Evolutionary conservation across 2,888 invertebrate species (phyloP).

Genomic region (Caenorhabditis sp.): DNA sequence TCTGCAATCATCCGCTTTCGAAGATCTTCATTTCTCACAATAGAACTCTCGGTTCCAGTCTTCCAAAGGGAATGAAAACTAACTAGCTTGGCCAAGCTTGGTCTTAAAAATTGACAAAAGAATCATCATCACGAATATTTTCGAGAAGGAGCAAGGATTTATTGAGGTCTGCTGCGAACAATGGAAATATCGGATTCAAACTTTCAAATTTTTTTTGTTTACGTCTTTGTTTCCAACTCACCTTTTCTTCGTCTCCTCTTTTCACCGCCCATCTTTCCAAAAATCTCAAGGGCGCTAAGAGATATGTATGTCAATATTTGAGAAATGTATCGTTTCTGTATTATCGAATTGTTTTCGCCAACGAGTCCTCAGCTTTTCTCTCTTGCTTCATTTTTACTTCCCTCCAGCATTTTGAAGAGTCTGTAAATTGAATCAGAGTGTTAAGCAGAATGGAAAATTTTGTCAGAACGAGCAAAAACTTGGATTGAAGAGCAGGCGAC

Average conservation of each 20-base stretch:
- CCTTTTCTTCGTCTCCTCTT: conserved; percentile 11
- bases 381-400: conserved; percentile 28
- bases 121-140: background rate
- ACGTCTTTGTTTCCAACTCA: conserved; percentile 29
- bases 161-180: background rate
- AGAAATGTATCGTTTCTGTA: conserved; percentile 55
- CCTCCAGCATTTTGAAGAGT: conserved; percentile 26
- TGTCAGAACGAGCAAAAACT: background rate
- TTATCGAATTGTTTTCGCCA: conserved; percentile 32
- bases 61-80: background rate
- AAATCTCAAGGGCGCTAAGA: conserved; percentile 54
- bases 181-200: background rate
- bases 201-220: conserved; percentile 19
- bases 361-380: conserved; percentile 4
- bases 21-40: background rate
- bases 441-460: conserved; percentile 11
- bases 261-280: conserved; percentile 12
- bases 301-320: conserved; percentile 63
- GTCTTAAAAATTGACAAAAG: background rate
- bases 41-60: background rate
- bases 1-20: background rate
- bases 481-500: background rate
- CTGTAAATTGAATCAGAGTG: conserved; percentile 38
- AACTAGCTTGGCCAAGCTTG: background rate
- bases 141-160: background rate